A percentile compares a stretch with the other conserved stretches of the same genome.
phyloP scores from a whole-genome alignment of 2,797 vertebrate genomes.

The Sus cebifrons region DNA sequence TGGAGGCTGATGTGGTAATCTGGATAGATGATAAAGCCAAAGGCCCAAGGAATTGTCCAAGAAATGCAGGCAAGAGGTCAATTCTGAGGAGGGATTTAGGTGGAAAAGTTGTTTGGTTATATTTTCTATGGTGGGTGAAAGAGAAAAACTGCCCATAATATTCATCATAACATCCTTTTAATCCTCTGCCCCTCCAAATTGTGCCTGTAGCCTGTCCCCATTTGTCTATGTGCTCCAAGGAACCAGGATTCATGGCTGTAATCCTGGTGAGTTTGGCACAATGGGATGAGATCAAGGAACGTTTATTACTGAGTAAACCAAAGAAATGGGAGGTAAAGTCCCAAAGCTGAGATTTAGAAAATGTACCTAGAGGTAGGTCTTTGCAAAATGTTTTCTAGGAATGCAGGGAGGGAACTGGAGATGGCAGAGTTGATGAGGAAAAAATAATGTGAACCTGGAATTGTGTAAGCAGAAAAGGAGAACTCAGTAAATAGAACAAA shows the following conservation, averaged over 20 bases:
- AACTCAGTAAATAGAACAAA: background rate
- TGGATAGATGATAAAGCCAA: slow-evolving; percentile 36
- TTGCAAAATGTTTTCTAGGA: background rate
- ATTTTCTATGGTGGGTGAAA: slow-evolving; percentile 14
- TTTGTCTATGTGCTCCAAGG: background rate
- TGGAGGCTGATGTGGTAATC: background rate
- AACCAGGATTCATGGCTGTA: background rate
- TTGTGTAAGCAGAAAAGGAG: background rate
- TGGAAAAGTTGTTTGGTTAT: slow-evolving; percentile 10
- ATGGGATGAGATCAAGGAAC: background rate
- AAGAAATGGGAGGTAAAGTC: background rate
- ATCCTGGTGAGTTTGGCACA: background rate
- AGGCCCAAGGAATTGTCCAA: background rate
- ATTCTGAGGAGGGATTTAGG: slow-evolving; percentile 42
- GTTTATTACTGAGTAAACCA: background rate
- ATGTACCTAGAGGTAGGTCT: background rate
- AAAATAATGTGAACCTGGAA: background rate
- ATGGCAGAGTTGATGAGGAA: background rate
- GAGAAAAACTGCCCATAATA: background rate
- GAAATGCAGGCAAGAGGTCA: slow-evolving; percentile 27
- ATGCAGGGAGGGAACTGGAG: background rate
- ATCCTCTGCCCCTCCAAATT: background rate
- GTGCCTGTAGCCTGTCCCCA: background rate
- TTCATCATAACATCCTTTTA: background rate
- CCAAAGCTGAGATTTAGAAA: slow-evolving; percentile 10